Base-by-base conservation (phyloP, 2,888 invertebrate genomes). In the Plagodis pulveraria region DNA sequence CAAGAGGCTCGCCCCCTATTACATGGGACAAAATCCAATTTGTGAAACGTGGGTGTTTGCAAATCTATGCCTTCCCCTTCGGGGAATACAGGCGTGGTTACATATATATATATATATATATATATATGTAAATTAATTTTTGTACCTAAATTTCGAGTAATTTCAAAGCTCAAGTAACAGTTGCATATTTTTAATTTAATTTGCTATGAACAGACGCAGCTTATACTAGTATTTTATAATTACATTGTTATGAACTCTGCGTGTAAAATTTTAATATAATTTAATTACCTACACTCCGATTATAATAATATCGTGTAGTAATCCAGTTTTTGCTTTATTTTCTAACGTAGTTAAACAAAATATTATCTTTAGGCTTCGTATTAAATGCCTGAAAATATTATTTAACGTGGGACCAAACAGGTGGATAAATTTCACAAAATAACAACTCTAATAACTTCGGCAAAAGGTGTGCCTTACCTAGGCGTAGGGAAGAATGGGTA, bases 341-440 rank as follows among this genome's bases (percentile, higher is more conserved):
- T 51, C 36, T 47, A 8, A 47, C 12, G 34, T 12, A 22, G 33
- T 9, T 43, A 38, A n/a, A 49, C 49, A 53, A 44, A n/a, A 58
- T 58, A 48, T 57, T 57, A 47, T 33, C 11, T 5, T 9, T 45
- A 44, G 22, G 50, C 22, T 54, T 46, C 41, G 11, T 41, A 45
- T 49, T 58, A 49, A 42, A 50, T 46, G 11, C 33, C 33, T 36
- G 35, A 42, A 50, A 58, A 58, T 48, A 50, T 43, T 47, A 43
- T 58, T 54, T 45, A n/a, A 61, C 62, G 61, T 70, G 70, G 58
- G 71, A 71, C 69, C 61, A 51, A 58, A 58, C 71, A 74, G 66
- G 70, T 75, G 74, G 66, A 66, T 67, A 73, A 72, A 70, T 69
- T 70, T 65, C 56, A 66, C 66, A 65, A 11, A 58, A 53, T 32